A percentile compares a stretch with the other conserved stretches of the same genome.
Conservation (phyloP, 2,113 vertebrate species). For the Lamprotornis superbus region DNA sequence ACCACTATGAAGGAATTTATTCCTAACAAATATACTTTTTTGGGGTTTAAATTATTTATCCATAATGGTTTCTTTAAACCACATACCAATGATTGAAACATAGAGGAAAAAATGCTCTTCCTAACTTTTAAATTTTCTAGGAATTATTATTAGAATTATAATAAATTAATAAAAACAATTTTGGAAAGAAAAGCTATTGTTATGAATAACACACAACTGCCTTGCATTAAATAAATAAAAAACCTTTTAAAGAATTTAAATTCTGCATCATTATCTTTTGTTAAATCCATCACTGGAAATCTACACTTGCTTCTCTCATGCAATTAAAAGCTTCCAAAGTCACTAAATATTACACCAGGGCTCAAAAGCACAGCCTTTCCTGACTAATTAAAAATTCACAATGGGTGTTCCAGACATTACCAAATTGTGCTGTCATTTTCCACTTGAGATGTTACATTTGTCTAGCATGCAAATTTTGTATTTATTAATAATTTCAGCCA, state of each 20-base stretch:
- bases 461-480: background rate
- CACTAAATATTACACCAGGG: background rate
- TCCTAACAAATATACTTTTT: background rate
- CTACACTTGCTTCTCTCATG: background rate
- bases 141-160: background rate
- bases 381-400: conserved; percentile 8
- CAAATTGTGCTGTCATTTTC: background rate
- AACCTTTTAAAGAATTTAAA: background rate
- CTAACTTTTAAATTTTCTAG: background rate
- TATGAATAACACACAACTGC: background rate
- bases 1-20: background rate
- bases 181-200: background rate
- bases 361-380: background rate
- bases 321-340: background rate
- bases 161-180: background rate
- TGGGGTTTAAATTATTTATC: background rate
- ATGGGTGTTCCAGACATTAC: background rate
- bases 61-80: background rate
- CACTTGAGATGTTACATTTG: background rate
- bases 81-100: background rate
- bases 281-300: background rate
- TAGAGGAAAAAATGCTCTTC: background rate
- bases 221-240: background rate
- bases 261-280: background rate
- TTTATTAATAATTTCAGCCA: background rate